Base-by-base conservation (phyloP, 2,797 vertebrate species). In the Hapalemur alaotrensis region DNA sequence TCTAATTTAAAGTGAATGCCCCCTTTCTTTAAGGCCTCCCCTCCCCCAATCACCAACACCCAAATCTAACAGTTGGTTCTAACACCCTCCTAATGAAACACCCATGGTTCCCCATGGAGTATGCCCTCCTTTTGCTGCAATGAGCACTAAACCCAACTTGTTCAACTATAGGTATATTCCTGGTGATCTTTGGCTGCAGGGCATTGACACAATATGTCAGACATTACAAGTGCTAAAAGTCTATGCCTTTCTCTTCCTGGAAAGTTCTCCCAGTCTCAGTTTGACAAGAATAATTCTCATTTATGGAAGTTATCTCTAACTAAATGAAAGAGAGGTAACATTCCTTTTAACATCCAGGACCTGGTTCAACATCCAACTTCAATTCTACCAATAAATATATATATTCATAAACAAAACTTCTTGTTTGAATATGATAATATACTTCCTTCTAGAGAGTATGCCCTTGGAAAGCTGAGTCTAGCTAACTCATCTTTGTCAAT, bases 291-390 rank as follows among this genome's bases (percentile, higher is more conserved):
- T 63, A 83, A 35, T 73, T 78, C 4, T 92, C 20, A 75, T 72
- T 87, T 93, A 65, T 76, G 59, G 35, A 95, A 85, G 54, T 69
- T 63, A 82, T 43, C 59, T 89, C 82, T 91, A 96, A 87, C 46
- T 43, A 76, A 76, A 86, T 8, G 18, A 95, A 85, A 89, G 67
- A 96, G 12, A 88, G 15, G 25, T 67, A 90, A 87, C 38, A 95
- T 81, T 70, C 59, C 35, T 97, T 97, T 80, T 93, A 95, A 76
- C 30, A 75, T 41, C 41, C 88, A 20, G 46, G 35, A 85, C 59
- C 52, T 86, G 63, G 76, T 91, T 96, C 61, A 96, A 92, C 17
- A 93, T 48, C 61, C 43, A 95, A 88, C 35, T 92, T n/a, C 67
- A 86, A 63, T n/a, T 82, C 48, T 57, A 94, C n/a, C 57, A 88